Evolutionary conservation across 2,888 invertebrate species (phyloP).

Genomic region (Elegia similella): DNA sequence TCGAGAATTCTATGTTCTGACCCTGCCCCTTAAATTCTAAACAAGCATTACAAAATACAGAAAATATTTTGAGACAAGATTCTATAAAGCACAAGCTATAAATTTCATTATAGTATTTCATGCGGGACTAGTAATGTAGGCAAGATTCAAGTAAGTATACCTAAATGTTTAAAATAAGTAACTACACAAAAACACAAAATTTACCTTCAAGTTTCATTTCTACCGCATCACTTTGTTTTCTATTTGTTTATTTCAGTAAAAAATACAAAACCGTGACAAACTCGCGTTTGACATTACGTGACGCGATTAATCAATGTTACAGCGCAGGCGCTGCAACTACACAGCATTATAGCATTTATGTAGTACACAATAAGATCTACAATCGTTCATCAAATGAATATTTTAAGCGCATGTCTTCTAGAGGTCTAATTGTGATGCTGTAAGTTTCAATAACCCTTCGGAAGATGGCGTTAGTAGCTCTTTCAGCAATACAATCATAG

Average conservation of each 20-base stretch:
- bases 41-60: too few species aligned
- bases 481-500: not conserved
- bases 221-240: conserved; percentile 33
- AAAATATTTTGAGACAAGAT: too few species aligned
- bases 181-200: conserved; percentile 18
- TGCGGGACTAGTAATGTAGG: too few species aligned
- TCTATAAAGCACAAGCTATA: too few species aligned
- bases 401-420: conserved; percentile 54
- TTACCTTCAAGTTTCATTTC: conserved; percentile 60
- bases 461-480: conserved; percentile 47
- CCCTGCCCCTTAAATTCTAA: too few species aligned
- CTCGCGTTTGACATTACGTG: conserved; percentile 48
- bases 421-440: conserved; percentile 15
- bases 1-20: too few species aligned
- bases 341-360: conserved; percentile 31
- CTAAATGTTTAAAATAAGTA: too few species aligned
- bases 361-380: fast-evolving
- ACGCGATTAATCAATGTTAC: conserved; percentile 60
- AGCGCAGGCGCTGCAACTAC: conserved; percentile 58
- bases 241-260: conserved; percentile 34
- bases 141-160: too few species aligned
- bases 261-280: conserved; percentile 31
- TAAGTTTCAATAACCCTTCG: conserved; percentile 8
- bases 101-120: too few species aligned
- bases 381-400: conserved; percentile 21